Percentiles rank a stretch among this genome's conserved stretches.
These are phyloP conservation scores for Yponomeuta sedellus DNA, from an alignment of 2,888 invertebrate species.

Conservation along the genomic window DNA sequence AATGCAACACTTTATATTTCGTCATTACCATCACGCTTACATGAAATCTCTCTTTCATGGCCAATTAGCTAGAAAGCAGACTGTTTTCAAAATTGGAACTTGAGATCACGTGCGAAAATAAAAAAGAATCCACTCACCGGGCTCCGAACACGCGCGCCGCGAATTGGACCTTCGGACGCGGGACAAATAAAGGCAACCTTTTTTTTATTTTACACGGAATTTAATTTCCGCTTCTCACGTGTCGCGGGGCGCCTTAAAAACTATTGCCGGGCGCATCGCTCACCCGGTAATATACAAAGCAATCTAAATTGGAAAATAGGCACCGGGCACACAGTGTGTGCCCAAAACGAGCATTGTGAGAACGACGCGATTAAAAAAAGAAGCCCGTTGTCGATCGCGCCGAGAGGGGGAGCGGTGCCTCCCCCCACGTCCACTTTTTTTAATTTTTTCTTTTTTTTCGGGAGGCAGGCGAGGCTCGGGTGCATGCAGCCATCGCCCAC, in stretches of 20 bases:
- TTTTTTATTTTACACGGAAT: constrained; percentile 27
- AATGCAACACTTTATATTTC: too few species aligned
- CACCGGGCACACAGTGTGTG: constrained; percentile 73
- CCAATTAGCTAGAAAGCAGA: too few species aligned
- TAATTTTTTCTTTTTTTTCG: constrained; percentile 66
- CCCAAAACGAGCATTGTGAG: constrained; percentile 73
- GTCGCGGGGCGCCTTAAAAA: constrained; percentile 67
- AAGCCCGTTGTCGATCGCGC: constrained; percentile 75
- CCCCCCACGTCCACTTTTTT: constrained; percentile 49
- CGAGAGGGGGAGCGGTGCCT: constrained; percentile 55
- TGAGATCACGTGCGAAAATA: background rate
- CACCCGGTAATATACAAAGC: constrained; percentile 76
- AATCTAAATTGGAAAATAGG: constrained; percentile 77
- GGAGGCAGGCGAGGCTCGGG: constrained; percentile 70
- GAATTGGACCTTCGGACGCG: background rate
- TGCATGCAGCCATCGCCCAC: constrained; percentile 73
- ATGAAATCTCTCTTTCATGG: too few species aligned
- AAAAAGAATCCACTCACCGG: background rate
- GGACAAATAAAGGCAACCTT: background rate
- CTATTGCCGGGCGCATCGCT: constrained; percentile 68
- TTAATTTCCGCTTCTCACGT: constrained; percentile 68
- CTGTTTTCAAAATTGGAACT: background rate
- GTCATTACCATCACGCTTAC: too few species aligned
- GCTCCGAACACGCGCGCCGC: background rate
- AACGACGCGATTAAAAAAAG: constrained; percentile 77